A percentile compares a stretch with the other conserved stretches of the same genome.
Evolutionary conservation across 2,113 vertebrate species (phyloP).

Genomic region (Lophotis ruficrista): DNA sequence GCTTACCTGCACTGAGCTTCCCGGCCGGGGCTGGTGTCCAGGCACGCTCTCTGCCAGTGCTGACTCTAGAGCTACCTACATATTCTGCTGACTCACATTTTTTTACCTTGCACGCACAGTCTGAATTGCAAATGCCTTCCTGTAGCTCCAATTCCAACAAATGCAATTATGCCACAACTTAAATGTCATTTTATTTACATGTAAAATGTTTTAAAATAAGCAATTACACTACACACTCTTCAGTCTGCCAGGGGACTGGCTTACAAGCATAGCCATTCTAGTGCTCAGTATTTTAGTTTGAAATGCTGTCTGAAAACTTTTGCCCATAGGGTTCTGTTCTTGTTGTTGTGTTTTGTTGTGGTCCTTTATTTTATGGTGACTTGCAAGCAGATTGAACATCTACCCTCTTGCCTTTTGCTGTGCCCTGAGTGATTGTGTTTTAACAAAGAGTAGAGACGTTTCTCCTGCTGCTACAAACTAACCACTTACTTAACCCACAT

Average conservation of each 20-base stretch:
- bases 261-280: conserved; percentile 39
- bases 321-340: conserved; percentile 25
- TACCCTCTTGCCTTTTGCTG: conserved; percentile 76
- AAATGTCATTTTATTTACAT: not conserved
- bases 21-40: not conserved
- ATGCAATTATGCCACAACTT: not conserved
- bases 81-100: not conserved
- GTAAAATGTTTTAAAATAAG: conserved; percentile 8
- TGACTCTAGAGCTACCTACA: not conserved
- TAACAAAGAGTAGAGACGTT: conserved; percentile 57
- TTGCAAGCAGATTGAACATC: conserved; percentile 58
- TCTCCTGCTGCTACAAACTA: conserved; percentile 48
- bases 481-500: not conserved
- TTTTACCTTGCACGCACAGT: not conserved
- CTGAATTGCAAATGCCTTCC: conserved; percentile 9
- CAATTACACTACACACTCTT: conserved; percentile 2
- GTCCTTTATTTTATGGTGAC: conserved; percentile 44
- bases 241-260: conserved; percentile 57
- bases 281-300: conserved; percentile 65
- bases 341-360: not conserved
- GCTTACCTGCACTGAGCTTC: not conserved
- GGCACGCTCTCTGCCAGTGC: not conserved
- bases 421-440: conserved; percentile 74
- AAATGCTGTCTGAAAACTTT: conserved; percentile 56
- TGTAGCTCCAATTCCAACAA: not conserved